These are phyloP conservation scores for Salminus brasiliensis DNA, from an alignment of 2,113 vertebrate species.

Conservation along the genomic window DNA sequence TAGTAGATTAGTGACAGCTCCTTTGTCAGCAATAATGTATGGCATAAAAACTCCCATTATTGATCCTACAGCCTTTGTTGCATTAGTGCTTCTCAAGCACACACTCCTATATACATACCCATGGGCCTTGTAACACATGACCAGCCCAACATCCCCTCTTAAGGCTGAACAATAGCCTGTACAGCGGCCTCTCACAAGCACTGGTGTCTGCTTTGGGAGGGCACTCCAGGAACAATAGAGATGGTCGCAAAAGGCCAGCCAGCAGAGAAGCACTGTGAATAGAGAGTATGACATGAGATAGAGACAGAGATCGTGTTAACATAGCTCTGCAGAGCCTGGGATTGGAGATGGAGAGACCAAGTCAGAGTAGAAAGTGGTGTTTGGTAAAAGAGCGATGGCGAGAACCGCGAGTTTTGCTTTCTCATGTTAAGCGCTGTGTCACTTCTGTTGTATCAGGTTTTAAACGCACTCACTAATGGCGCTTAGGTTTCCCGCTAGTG, in stretches of 20 bases:
- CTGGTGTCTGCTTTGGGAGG: constrained; percentile 34
- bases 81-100: neutral
- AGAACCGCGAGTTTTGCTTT: neutral
- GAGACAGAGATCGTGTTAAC: constrained; percentile 36
- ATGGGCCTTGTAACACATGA: constrained; percentile 45
- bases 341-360: neutral
- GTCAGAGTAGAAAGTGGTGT: neutral
- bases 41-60: neutral
- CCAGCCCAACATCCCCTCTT: constrained; percentile 43
- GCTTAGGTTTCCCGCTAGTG: constrained; percentile 29
- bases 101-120: constrained; percentile 14
- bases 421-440: neutral
- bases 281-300: constrained; percentile 24
- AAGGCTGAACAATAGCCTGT: constrained; percentile 39
- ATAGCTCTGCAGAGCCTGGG: neutral
- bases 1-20: too few relatives aligned
- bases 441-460: constrained; percentile 34
- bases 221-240: constrained; percentile 52
- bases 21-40: neutral
- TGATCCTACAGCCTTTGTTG: neutral
- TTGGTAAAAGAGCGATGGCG: neutral
- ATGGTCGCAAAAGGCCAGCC: constrained; percentile 13
- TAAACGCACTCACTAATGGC: constrained; percentile 13
- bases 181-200: constrained; percentile 30
- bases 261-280: constrained; percentile 28